A percentile compares a stretch with the other conserved stretches of the same genome.
Evolutionary conservation across 2,113 vertebrate species (phyloP).

Genomic region (Rallus limicola): DNA sequence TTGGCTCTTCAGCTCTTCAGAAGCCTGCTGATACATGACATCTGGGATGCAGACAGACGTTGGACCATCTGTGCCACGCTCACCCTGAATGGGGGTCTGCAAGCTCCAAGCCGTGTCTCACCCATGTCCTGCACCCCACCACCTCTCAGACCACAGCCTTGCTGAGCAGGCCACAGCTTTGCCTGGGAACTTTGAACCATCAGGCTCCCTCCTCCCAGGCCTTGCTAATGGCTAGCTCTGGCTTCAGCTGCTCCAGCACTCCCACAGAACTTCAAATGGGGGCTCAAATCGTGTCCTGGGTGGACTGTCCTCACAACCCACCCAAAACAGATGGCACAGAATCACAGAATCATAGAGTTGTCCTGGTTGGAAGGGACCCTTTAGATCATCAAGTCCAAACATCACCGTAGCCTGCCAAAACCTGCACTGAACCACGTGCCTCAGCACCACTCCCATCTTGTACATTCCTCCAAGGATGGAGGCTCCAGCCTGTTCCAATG

Average conservation of each 20-base stretch:
- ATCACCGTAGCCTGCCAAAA: too few species aligned
- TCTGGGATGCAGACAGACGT: neutral
- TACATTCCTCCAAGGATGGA: too few species aligned
- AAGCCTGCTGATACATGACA: accelerated
- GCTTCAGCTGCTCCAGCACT: neutral
- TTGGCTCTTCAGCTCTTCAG: neutral
- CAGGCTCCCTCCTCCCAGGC: neutral
- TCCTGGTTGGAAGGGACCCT: too few species aligned
- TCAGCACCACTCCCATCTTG: too few species aligned
- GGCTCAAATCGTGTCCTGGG: neutral
- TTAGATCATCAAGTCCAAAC: too few species aligned
- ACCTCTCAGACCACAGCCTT: neutral
- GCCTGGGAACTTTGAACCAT: neutral
- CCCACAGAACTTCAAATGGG: neutral
- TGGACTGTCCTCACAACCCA: neutral
- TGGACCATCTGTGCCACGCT: neutral
- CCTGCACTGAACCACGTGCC: too few species aligned
- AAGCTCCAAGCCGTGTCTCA: neutral
- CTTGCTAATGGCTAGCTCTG: neutral
- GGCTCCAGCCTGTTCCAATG: too few species aligned
- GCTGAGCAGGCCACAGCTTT: neutral
- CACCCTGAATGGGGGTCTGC: neutral
- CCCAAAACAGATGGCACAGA: neutral
- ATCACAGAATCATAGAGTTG: too few species aligned
- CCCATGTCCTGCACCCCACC: neutral